Evolutionary conservation across 2,113 vertebrate genomes (phyloP), one percentile per base, ranked within the genome.

Genomic region (Sarotherodon lohbergeri): DNA sequence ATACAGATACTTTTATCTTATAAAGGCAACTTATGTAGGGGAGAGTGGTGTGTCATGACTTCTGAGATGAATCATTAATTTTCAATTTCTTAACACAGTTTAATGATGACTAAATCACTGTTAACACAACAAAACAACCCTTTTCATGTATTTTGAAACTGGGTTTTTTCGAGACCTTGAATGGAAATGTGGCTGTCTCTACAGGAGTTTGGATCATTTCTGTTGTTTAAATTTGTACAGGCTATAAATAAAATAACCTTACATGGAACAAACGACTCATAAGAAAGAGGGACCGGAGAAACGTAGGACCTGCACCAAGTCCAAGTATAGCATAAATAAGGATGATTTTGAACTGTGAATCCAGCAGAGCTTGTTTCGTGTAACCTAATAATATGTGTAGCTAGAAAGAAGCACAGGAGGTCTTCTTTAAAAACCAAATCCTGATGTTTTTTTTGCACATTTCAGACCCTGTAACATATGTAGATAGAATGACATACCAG

Each of bases 251-350:
- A 66, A 39, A 39, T 66, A 66, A 27, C 1, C 39, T 46, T 27
- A 16, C 13, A 73, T 27, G 68, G 68, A 73, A 46, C 68, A 73
- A 66, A 46, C 22, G 0, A 27, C 68, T 73, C 13, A 73, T 16
- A 16, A 10, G 68, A 73, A 46, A 27, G 66, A 73, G 39, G 5
- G 39, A 3, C 12, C 0, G 0, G 39, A 71, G n/a, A 43, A 43
- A 43, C 12, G 7, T 12, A 56, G 4, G 12, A 3, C 36, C 39
- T 46, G 39, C 39, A 73, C 39, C 0, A 14, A 73, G 2, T 2
- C 68, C 0, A 43, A 73, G 39, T 46, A 11, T 10, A 2, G 22
- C 5, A 73, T 46, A 73, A 73, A 46, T 73, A 73, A 46, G 41
- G 8, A 73, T 2, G 39, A 73, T 39, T 27, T 73, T 73, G 41